phyloP scores from a whole-genome alignment of 2,797 vertebrate genomes.

The Denticeps clupeoides region DNA sequence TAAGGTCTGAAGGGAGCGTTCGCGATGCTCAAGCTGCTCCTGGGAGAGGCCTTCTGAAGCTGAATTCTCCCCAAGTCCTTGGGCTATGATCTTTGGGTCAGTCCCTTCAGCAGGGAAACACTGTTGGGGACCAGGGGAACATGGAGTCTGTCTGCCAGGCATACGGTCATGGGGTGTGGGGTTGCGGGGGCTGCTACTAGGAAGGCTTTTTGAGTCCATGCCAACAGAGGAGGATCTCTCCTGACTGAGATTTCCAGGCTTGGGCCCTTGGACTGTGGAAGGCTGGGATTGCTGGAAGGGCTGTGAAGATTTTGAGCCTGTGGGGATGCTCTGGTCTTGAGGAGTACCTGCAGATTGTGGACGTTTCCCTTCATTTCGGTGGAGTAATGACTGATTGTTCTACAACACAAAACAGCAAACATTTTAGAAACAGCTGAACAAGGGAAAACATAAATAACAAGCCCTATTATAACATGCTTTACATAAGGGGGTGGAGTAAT shows the following conservation, averaged over 20 bases:
- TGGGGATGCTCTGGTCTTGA: conserved; percentile 81
- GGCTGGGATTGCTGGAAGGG: conserved; percentile 33
- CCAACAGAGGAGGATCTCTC: conserved; percentile 71
- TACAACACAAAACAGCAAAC: conserved; percentile 33
- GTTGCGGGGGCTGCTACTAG: conserved; percentile 75
- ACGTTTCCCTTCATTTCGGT: conserved; percentile 64
- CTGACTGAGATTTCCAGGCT: conserved; percentile 65
- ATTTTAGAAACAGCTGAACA: not conserved
- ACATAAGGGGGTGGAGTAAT: too few species aligned
- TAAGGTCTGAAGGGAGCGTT: conserved; percentile 69
- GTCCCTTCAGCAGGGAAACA: conserved; percentile 50
- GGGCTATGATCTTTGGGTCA: conserved; percentile 55
- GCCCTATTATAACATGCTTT: too few species aligned
- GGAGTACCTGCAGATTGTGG: conserved; percentile 62
- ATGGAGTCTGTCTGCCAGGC: conserved; percentile 68
- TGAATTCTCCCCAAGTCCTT: conserved; percentile 86
- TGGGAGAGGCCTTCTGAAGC: conserved; percentile 79
- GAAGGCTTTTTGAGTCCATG: conserved; percentile 82
- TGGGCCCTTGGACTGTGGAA: conserved; percentile 62
- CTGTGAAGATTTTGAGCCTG: conserved; percentile 82
- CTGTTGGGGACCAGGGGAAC: conserved; percentile 38
- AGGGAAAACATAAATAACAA: too few species aligned
- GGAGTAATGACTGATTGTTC: conserved; percentile 79
- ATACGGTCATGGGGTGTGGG: conserved; percentile 52
- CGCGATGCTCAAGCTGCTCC: conserved; percentile 74